Evolutionary conservation across 2,888 invertebrate species (phyloP), one percentile per base, ranked within the genome.

Genomic region (Caenorhabditis angaria): DNA sequence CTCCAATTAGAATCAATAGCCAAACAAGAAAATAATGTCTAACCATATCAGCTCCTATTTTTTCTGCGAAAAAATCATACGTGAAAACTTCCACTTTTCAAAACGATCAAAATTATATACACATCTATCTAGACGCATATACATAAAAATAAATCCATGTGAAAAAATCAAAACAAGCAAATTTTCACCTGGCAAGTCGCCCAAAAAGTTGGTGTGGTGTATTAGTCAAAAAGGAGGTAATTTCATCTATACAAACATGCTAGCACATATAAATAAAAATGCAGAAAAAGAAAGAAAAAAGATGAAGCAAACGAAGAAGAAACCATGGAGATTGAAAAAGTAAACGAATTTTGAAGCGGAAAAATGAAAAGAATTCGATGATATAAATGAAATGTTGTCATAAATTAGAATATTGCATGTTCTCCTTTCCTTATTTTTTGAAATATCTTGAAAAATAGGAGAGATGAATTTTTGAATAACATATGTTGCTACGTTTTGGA

Each of bases 261-360:
- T 41, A 5, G 41, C 41, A 41, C 41, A 41, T 41, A 41, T 41
- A 18, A 41, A n/a, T n/a, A n/a, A n/a, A n/a, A n/a, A n/a, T n/a
- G n/a, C n/a, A n/a, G n/a, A n/a, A n/a, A n/a, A n/a, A n/a, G n/a
- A 41, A 41, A 18, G 41, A 18, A 41, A 41, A 18, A 41, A 41
- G 18, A 41, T 41, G 41, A 41, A 41, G 41, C 14, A 41, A 18
- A 41, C 10, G 18, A 41, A 41, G 41, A 5, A 41, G 41, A 41
- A 41, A 41, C 41, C 41, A 41, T 41, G 41, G 41, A 41, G 41
- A 41, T 41, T 41, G 41, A 41, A 41, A n/a, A n/a, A n/a, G n/a
- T n/a, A n/a, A n/a, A n/a, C n/a, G n/a, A n/a, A n/a, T n/a, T n/a
- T n/a, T 41, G 41, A 41, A 41, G 41, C 41, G 41, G 41, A 14